Conservation (phyloP, 2,888 invertebrate genomes). For the Camptogramma bilineatum region DNA sequence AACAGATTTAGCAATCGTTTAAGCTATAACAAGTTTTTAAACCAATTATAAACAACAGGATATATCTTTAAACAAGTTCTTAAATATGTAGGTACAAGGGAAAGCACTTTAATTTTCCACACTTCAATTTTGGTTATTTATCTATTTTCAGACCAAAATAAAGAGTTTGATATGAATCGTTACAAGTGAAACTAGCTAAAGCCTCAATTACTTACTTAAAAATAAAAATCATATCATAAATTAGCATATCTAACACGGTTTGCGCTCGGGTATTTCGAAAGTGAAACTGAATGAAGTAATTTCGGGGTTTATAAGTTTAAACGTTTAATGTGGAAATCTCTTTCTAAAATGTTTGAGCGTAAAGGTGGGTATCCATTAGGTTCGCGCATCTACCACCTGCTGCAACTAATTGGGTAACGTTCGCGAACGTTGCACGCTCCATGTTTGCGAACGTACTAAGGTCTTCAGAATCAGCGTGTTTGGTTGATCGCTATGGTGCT, state of each 20-base stretch:
- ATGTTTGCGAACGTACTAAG: too few relatives aligned
- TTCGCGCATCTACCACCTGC: too few relatives aligned
- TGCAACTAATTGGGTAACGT: too few relatives aligned
- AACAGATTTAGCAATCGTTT: too few relatives aligned
- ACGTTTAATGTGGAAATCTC: constrained; percentile 1
- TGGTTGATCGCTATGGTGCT: too few relatives aligned
- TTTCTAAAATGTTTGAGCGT: not conserved
- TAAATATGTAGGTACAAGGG: too few relatives aligned
- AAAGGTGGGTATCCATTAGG: too few relatives aligned
- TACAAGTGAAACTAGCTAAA: constrained; percentile 36
- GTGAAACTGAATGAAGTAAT: constrained; percentile 47
- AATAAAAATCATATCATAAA: constrained; percentile 36
- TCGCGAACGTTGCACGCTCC: too few relatives aligned
- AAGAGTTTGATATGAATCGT: constrained; percentile 15
- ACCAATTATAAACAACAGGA: too few relatives aligned
- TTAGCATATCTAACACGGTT: constrained; percentile 58
- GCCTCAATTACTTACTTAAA: constrained; percentile 35
- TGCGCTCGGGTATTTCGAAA: constrained; percentile 59
- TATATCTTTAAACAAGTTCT: too few relatives aligned
- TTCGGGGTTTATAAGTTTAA: constrained; percentile 13
- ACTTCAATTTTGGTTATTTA: not conserved
- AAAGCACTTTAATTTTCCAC: not conserved
- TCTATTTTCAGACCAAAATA: constrained; percentile 9
- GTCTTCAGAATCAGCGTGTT: too few relatives aligned
- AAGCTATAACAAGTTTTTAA: too few relatives aligned